Conservation (phyloP, 2,113 vertebrate genomes). For the Zosterops hypoxanthus region DNA sequence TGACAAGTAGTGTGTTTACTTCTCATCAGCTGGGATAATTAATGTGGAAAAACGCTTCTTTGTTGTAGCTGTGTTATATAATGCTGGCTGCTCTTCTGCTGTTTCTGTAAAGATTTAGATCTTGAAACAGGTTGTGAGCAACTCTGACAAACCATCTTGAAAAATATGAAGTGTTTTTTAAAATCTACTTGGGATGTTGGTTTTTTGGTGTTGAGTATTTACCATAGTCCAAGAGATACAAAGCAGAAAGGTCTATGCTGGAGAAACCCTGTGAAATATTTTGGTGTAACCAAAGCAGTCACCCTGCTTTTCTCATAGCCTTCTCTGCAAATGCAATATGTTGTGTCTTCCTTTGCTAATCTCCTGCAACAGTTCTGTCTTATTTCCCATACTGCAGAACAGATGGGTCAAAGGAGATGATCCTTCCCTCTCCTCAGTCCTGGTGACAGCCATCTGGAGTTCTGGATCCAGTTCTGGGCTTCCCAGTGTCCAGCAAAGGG, state of each 20-base stretch:
- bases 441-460: background rate
- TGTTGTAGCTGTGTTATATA: background rate
- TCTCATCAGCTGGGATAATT: background rate
- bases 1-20: background rate
- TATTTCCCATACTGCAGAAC: background rate
- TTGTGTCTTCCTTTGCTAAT: background rate
- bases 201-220: background rate
- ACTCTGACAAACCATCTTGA: background rate
- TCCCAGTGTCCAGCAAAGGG: background rate
- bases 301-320: background rate
- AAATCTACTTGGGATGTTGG: background rate
- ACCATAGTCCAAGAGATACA: fast-evolving
- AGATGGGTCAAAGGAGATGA: background rate
- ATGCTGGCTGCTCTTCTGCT: background rate
- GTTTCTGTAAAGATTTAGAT: background rate
- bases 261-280: background rate
- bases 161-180: background rate
- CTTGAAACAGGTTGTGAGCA: background rate
- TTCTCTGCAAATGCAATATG: background rate
- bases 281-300: background rate
- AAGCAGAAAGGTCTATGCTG: background rate
- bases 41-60: background rate
- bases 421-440: background rate
- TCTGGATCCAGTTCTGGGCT: background rate
- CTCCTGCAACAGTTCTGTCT: background rate